Conservation (phyloP, 2,797 vertebrate species). For the Petrocephalus schoutedeni region DNA sequence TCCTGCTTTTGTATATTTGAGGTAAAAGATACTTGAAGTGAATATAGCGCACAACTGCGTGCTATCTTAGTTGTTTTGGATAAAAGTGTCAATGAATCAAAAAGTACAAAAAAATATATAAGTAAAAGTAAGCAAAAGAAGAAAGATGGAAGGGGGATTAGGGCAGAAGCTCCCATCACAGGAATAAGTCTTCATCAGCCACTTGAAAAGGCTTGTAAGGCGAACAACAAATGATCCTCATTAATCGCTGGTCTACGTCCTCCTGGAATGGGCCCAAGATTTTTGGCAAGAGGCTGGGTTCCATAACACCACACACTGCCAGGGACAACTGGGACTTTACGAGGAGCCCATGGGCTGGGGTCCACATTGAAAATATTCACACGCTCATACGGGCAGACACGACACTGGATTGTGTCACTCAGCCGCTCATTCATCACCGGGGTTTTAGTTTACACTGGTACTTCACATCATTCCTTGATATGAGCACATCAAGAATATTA, state of each 20-base stretch:
- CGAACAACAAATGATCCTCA: neutral
- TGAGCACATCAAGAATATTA: neutral
- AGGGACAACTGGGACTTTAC: neutral
- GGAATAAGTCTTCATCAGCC: neutral
- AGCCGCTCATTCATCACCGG: neutral
- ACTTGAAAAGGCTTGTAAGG: neutral
- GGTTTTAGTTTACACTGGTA: neutral
- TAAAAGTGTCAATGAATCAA: neutral
- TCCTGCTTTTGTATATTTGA: neutral
- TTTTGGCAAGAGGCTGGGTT: neutral
- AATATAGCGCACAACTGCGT: neutral
- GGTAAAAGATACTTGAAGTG: neutral
- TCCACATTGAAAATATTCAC: neutral
- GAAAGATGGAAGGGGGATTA: neutral
- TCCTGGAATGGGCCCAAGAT: neutral
- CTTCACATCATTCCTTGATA: neutral
- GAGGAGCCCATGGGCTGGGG: neutral
- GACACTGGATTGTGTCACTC: neutral
- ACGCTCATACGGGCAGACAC: neutral
- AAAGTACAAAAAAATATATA: neutral
- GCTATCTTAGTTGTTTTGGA: neutral
- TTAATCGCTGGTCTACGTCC: neutral
- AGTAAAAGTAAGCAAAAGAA: neutral
- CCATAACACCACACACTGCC: neutral
- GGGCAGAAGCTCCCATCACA: neutral